Percentiles rank a stretch among this genome's conserved stretches.
These are phyloP conservation scores for Carlito syrichta DNA, from an alignment of 2,113 vertebrate species.

Conservation along the genomic window DNA sequence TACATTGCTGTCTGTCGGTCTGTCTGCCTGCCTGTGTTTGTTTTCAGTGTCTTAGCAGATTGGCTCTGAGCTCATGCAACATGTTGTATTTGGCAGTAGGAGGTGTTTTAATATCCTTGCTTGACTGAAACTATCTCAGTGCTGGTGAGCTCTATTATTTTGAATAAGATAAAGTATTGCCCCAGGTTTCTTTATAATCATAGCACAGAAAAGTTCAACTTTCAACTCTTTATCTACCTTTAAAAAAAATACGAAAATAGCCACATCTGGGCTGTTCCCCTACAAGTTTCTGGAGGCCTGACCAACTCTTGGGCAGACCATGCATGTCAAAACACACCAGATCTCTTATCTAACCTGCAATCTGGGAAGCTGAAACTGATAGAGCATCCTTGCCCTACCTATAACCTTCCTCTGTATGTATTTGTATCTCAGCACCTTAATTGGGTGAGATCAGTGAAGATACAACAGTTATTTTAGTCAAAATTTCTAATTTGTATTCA, in stretches of 20 bases:
- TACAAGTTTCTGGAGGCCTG: not conserved
- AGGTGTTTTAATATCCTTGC: slow-evolving; percentile 54
- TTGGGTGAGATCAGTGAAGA: not conserved
- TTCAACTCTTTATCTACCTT: slow-evolving; percentile 43
- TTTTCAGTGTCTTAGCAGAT: slow-evolving; percentile 40
- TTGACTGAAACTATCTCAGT: slow-evolving; percentile 48
- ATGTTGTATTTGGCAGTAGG: slow-evolving; percentile 53
- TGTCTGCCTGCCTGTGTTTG: slow-evolving; percentile 5
- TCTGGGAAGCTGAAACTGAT: not conserved
- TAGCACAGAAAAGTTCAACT: slow-evolving; percentile 22
- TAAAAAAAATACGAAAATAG: slow-evolving; percentile 30
- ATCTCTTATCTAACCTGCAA: not conserved
- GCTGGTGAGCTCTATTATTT: slow-evolving; percentile 47
- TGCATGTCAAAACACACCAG: not conserved
- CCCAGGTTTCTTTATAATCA: slow-evolving; percentile 50
- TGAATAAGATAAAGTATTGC: slow-evolving; percentile 53
- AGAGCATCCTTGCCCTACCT: not conserved
- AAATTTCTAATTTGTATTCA: slow-evolving; percentile 6
- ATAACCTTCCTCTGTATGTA: not conserved
- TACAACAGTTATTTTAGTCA: not conserved
- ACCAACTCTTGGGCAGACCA: slow-evolving; percentile 15
- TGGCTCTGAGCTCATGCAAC: slow-evolving; percentile 18
- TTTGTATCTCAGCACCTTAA: not conserved
- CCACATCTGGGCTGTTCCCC: not conserved
- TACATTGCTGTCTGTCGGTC: not conserved